Base-by-base conservation (phyloP, 2,113 vertebrate genomes). In the Trematomus loennbergii region DNA sequence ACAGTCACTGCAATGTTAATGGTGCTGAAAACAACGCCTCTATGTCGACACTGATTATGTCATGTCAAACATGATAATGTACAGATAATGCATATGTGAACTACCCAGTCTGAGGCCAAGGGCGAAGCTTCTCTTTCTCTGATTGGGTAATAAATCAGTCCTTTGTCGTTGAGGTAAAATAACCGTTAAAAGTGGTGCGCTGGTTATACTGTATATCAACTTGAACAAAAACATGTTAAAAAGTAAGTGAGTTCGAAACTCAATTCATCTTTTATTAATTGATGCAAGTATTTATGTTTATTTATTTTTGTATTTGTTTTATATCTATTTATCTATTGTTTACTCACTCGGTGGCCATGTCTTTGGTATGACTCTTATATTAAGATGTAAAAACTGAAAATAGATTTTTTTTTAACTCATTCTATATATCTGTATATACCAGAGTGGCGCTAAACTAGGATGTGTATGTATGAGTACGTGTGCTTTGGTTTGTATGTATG, bases 291-390 rank as follows among this genome's bases (percentile, higher is more conserved):
- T 92, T 88, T 93, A 88, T 91, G 92, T 94, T 93, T 68, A 89
- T 93, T 94, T 92, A 94, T 94, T 95, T 94, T 95, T 94, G 84
- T 92, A 95, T 94, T 93, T 91, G 89, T 94, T 93, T 94, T 92
- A 87, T 94, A 94, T 94, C 87, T 92, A 91, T 92, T 92, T 93
- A 87, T 86, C 67, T 92, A 88, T 93, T 91, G 89, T 92, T 94
- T 94, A 92, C 88, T 92, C 90, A 92, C 92, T 93, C 84, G 70
- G 94, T 95, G 94, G 91, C 94, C 94, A 94, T 94, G 93, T 94
- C 92, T 94, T 94, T 95, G 89, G 93, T 94, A 93, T 93, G 89
- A 94, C 81, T 94, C 88, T 92, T 94, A 89, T 93, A 91, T 92
- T 88, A 91, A 91, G 85, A 93, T 91, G 90, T 94, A 92, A 90